Base-by-base conservation (phyloP, 1,140 invertebrate genomes). In the Meteorus sp. region DNA sequence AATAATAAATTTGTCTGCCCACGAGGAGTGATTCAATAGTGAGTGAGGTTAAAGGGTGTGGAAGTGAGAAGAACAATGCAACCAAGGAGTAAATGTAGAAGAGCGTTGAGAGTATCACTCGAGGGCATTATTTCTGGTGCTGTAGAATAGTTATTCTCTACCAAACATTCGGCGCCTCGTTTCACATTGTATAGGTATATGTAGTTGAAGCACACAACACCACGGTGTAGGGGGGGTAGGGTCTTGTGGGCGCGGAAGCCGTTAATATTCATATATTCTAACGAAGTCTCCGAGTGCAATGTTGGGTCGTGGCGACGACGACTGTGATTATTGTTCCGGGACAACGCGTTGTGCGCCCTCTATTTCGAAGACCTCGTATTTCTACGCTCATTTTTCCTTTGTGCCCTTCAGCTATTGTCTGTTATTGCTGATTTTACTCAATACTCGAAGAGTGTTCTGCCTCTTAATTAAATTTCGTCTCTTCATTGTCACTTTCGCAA, bases 181-280 rank as follows among this genome's bases (percentile, higher is more conserved):
- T 48, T 29, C 9, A 2, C 27, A n/a, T n/a, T n/a, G n/a, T n/a
- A n/a, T n/a, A n/a, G n/a, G n/a, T n/a, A n/a, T n/a, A n/a, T n/a
- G n/a, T n/a, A n/a, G n/a, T n/a, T n/a, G n/a, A n/a, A n/a, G n/a
- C n/a, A n/a, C 11, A 9, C 45, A 48, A 13, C 15, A 48, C 19
- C 17, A 29, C 23, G 29, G 6, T 11, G 11, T 6, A 7, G 6
- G 29, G 11, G 29, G 29, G 6, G 29, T 33, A 7, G 29, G 29
- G 29, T 33, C n/a, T n/a, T 20, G 15, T 20, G 25, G 27, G 3
- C 27, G 29, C 47, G 47, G 47, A 50, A 50, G 47, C 23, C 47
- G 47, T 50, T 50, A 50, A 50, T 50, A 50, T 50, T 50, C 47
- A 50, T 50, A 50, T 50, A 50, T 50, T 50, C 47, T 50, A 50